These are phyloP conservation scores for Eumeta japonica DNA, from an alignment of 1,140 invertebrate genomes.

Conservation along the genomic window DNA sequence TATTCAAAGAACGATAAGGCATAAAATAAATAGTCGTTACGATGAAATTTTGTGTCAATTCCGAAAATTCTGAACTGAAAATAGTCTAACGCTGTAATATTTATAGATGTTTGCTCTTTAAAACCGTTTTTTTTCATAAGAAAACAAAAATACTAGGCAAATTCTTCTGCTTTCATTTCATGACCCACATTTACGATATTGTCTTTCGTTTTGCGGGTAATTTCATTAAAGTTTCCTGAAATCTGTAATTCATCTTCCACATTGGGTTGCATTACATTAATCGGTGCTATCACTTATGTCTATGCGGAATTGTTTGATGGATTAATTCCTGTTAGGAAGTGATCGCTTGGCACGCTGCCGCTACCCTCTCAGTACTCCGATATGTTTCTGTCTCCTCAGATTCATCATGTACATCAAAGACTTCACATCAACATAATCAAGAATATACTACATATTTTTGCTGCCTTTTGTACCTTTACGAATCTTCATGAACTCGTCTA, in stretches of 20 bases:
- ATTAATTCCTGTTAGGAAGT: constrained; percentile 7
- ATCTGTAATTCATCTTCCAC: constrained; percentile 29
- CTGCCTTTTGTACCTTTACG: constrained; percentile 13
- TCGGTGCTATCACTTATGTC: constrained; percentile 24
- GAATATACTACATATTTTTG: constrained; percentile 12
- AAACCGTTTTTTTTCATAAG: constrained; percentile 37
- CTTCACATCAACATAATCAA: constrained; percentile 12
- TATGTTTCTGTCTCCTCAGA: too few species aligned
- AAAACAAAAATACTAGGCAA: constrained; percentile 37
- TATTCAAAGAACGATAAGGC: constrained; percentile 36
- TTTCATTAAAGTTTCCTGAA: constrained; percentile 24
- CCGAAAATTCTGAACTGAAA: constrained; percentile 35
- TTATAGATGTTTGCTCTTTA: constrained; percentile 23
- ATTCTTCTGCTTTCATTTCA: constrained; percentile 40
- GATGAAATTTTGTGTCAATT: too few species aligned
- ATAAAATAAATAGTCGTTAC: constrained; percentile 44
- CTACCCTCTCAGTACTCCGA: too few species aligned
- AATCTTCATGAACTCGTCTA: constrained; percentile 13
- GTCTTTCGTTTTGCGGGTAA: constrained; percentile 25
- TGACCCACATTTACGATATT: constrained; percentile 29
- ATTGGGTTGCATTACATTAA: constrained; percentile 23
- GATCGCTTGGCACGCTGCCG: too few species aligned
- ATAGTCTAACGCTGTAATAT: constrained; percentile 39
- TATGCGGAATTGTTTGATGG: constrained; percentile 15
- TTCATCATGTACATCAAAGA: too few species aligned